Evolutionary conservation across 2,113 vertebrate genomes (phyloP), one percentile per base, ranked within the genome.

Genomic region (Hydrochoerus hydrochaeris): DNA sequence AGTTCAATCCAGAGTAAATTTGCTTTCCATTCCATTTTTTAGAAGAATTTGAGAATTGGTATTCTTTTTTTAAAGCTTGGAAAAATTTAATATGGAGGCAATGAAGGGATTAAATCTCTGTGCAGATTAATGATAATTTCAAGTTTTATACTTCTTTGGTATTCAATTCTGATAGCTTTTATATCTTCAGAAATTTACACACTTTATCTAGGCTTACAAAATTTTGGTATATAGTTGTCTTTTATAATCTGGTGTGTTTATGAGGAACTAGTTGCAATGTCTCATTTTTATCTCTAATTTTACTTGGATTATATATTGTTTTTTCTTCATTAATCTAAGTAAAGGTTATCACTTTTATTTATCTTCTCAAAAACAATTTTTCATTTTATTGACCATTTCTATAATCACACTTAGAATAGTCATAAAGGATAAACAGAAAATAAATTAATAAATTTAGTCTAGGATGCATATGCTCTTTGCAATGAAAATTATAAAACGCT

Each of bases 401-500:
- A 44, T 16, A 7, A 52, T 8, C 2, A 3, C 11, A 11, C 0
- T 24, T 46, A 24, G 2, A 24, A 49, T 22, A 24, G 4, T 30
- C 19, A 57, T 46, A 46, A 77, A 46, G 14, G 28, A 46, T 46
- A 46, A 46, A 30, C 6, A 22, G n/a, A n/a, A 44, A 13, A 22
- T 1, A 14, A 77, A 77, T 77, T 12, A 46, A 24, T 24, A 73
- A 73, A 41, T 9, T 26, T 46, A 32, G 52, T 16, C n/a, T 44
- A 62, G 19, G 0, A 86, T 28, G 17, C 11, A 67, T 30, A 49
- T 3, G 14, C 44, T 24, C 19, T 46, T 57, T n/a, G 12, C 1
- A 75, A 20, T 52, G 5, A 24, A 69, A 69, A 32, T 35, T 82
- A 22, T 57, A 35, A 82, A 81, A 69, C 38, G 24, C 7, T 69